Conservation (phyloP, 2,113 vertebrate genomes). For the Beaufortia kweichowensis region DNA sequence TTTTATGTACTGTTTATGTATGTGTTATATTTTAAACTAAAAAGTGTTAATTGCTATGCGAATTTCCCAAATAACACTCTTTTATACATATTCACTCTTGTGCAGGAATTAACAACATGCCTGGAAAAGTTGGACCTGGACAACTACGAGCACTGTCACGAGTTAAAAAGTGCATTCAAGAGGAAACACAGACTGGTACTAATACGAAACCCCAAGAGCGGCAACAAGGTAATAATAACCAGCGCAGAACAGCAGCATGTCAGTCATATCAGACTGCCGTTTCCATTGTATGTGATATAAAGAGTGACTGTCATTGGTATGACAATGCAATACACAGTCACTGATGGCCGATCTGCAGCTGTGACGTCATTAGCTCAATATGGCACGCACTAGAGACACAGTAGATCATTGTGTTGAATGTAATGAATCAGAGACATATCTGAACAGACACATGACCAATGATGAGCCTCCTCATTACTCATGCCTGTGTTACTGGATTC, state of each 20-base stretch:
- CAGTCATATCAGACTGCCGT: constrained; percentile 23
- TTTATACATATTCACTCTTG: no score
- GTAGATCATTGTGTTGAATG: constrained; percentile 45
- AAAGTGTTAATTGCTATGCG: no score
- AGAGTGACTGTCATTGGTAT: constrained; percentile 48
- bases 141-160: constrained; percentile 90
- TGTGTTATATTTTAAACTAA: no score
- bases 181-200: constrained; percentile 89
- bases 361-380: constrained; percentile 53
- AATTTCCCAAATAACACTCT: no score
- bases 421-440: constrained; percentile 47
- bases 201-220: constrained; percentile 75
- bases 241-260: background rate
- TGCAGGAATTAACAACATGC: constrained; percentile 86
- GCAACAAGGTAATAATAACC: constrained; percentile 83
- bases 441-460: constrained; percentile 31
- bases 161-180: constrained; percentile 83
- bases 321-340: constrained; percentile 47
- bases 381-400: constrained; percentile 45
- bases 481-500: constrained; percentile 9
- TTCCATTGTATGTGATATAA: constrained; percentile 47
- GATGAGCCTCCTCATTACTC: constrained; percentile 12
- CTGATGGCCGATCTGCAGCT: constrained; percentile 15
- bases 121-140: constrained; percentile 88
- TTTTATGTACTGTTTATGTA: no score